Conservation (phyloP, 2,888 invertebrate species). For the Urechis unicinctus region DNA sequence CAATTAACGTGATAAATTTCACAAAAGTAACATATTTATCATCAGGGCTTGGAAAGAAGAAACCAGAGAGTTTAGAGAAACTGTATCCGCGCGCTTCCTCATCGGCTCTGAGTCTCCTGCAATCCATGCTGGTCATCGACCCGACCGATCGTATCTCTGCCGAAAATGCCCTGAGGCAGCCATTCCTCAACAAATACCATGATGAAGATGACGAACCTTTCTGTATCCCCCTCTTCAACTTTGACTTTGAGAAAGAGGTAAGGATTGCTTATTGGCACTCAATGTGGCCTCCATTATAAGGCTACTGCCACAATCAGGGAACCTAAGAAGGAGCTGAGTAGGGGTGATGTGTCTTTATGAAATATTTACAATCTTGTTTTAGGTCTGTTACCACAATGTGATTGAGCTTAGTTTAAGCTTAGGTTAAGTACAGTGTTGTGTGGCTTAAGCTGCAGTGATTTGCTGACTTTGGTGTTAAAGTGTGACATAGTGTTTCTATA, state of each 20-base stretch:
- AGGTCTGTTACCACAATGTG: too few relatives aligned
- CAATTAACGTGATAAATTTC: too few relatives aligned
- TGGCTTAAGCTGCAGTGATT: too few relatives aligned
- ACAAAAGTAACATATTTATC: not conserved
- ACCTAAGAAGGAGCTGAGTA: too few relatives aligned
- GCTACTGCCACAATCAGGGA: too few relatives aligned
- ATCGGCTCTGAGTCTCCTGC: slow-evolving; percentile 46
- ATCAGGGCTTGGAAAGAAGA: slow-evolving; percentile 1
- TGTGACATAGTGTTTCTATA: too few relatives aligned
- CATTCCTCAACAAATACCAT: slow-evolving; percentile 51
- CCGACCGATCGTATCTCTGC: slow-evolving; percentile 50
- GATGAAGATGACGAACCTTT: slow-evolving; percentile 51
- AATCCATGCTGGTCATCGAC: slow-evolving; percentile 44
- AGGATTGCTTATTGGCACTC: not conserved
- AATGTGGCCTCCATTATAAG: too few relatives aligned
- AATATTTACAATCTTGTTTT: too few relatives aligned
- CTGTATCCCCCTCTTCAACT: slow-evolving; percentile 45
- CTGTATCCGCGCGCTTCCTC: slow-evolving; percentile 49
- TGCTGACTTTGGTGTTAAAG: too few relatives aligned
- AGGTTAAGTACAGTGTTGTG: too few relatives aligned
- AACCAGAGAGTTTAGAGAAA: not conserved
- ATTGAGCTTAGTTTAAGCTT: too few relatives aligned
- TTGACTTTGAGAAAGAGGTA: slow-evolving; percentile 44
- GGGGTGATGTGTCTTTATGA: too few relatives aligned
- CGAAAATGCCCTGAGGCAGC: slow-evolving; percentile 49